phyloP scores from a whole-genome alignment of 1,140 invertebrate species.

The Eubasilissa regina region DNA sequence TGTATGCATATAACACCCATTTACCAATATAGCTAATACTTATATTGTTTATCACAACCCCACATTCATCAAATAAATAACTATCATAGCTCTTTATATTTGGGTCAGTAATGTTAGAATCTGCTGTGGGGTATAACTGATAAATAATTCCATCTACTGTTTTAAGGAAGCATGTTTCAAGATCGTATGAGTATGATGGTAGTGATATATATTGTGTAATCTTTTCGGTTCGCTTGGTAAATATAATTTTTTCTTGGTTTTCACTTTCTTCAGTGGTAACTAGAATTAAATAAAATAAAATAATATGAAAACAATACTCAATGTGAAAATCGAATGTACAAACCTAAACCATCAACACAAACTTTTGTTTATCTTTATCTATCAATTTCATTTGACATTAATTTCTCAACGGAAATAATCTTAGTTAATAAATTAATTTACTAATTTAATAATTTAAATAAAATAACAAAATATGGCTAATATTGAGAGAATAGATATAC shows the following conservation, averaged over 20 bases:
- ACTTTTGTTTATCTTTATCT: too few relatives aligned
- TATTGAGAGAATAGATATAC: too few relatives aligned
- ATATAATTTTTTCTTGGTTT: background rate
- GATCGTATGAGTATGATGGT: background rate
- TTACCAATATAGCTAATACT: background rate
- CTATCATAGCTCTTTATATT: background rate
- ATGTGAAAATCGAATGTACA: too few relatives aligned
- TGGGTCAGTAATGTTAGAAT: slow-evolving; percentile 38
- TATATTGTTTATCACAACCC: background rate
- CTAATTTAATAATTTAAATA: too few relatives aligned
- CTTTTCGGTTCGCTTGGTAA: background rate
- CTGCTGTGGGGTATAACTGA: slow-evolving; percentile 9
- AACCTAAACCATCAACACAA: too few relatives aligned
- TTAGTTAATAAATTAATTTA: too few relatives aligned
- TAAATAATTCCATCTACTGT: slow-evolving; percentile 38
- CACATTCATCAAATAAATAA: slow-evolving; percentile 1
- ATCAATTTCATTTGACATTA: too few relatives aligned
- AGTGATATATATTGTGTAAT: background rate
- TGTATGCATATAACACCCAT: slow-evolving; percentile 1
- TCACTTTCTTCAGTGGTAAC: background rate
- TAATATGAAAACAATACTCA: too few relatives aligned
- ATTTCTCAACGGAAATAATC: too few relatives aligned
- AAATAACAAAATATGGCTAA: too few relatives aligned
- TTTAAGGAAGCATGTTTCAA: slow-evolving; percentile 25
- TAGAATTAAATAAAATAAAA: background rate